Conservation (phyloP, 2,888 invertebrate genomes). For the Dorcus parallelipipedus region DNA sequence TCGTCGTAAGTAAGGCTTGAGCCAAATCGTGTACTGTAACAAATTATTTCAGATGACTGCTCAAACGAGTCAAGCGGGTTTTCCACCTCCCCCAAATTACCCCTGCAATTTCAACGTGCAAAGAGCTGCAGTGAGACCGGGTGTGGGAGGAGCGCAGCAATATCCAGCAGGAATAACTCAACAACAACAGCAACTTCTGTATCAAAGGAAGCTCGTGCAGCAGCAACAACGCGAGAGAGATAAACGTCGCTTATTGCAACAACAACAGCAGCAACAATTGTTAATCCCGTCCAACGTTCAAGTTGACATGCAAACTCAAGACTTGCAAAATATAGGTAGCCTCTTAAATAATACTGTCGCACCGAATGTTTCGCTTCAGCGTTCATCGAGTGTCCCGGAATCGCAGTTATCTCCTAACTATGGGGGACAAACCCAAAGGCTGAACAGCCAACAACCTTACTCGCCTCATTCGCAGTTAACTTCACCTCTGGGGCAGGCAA, state of each 20-base stretch:
- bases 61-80: slow-evolving; percentile 32
- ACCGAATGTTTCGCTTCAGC: slow-evolving; percentile 83
- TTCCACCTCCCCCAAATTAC: slow-evolving; percentile 47
- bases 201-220: slow-evolving; percentile 49
- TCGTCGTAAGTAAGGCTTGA: no score
- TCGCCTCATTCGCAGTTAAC: slow-evolving; percentile 51
- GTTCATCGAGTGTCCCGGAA: slow-evolving; percentile 58
- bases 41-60: slow-evolving; percentile 26
- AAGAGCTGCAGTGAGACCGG: slow-evolving; percentile 24
- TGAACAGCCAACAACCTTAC: slow-evolving; percentile 43
- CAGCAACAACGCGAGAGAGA: slow-evolving; percentile 43
- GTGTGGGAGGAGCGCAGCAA: slow-evolving; percentile 29
- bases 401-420: slow-evolving; percentile 60
- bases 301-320: slow-evolving; percentile 53
- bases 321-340: slow-evolving; percentile 73
- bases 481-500: slow-evolving; percentile 45
- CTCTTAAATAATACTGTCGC: slow-evolving; percentile 82
- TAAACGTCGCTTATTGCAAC: slow-evolving; percentile 69
- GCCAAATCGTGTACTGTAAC: no score
- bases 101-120: slow-evolving; percentile 35
- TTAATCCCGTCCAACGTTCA: slow-evolving; percentile 77
- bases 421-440: slow-evolving; percentile 38
- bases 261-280: slow-evolving; percentile 78
- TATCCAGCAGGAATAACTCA: slow-evolving; percentile 25
- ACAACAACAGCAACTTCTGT: slow-evolving; percentile 44